Base-by-base conservation (phyloP, 2,797 vertebrate species). In the Vultur gryphus region DNA sequence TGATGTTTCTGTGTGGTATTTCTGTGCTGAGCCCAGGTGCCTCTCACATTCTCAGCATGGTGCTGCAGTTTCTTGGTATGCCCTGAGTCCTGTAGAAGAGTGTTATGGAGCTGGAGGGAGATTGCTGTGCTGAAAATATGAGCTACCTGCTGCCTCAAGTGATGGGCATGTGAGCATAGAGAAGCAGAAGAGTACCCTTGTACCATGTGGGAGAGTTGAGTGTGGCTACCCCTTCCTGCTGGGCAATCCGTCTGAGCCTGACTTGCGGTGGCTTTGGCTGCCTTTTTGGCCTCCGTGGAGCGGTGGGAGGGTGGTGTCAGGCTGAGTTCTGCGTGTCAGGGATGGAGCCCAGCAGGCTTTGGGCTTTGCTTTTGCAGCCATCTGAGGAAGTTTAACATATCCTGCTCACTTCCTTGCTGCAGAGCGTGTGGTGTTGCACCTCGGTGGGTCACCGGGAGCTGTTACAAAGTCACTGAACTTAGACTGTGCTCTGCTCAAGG, bases 131-230 rank as follows among this genome's bases (percentile, higher is more conserved):
- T 78, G 37, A 24, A 43, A 41, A 17, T 6, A 7, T 2, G 9
- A 55, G 41, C 16, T 51, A 6, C 12, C 10, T 43, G 10, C 48
- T 82, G 25, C 18, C 35, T 52, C 13, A 21, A 4, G n/a, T 13
- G 37, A 14, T 39, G 25, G 24, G 5, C 2, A 1, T 4, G 9
- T 48, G 35, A 37, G 13, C 10, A 17, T 0, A 39, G 41, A 43
- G 37, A 39, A 41, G 59, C 39, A 62, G 43, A 24, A 13, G 24
- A 39, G 14, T 59, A 13, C 10, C 21, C 4, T 25, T 57, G 54
- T 41, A 10, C 14, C 9, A 1, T 4, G 28, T 26, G 48, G 39
- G 25, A 33, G 16, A 37, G 23, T 5, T 26, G 39, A 71, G 23
- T 59, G 46, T 48, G 41, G 23, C 16, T 37, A 20, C 21, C 33